Evolutionary conservation across 2,888 invertebrate species (phyloP).

Genomic region (Liopterus haemorrhoidalis): DNA sequence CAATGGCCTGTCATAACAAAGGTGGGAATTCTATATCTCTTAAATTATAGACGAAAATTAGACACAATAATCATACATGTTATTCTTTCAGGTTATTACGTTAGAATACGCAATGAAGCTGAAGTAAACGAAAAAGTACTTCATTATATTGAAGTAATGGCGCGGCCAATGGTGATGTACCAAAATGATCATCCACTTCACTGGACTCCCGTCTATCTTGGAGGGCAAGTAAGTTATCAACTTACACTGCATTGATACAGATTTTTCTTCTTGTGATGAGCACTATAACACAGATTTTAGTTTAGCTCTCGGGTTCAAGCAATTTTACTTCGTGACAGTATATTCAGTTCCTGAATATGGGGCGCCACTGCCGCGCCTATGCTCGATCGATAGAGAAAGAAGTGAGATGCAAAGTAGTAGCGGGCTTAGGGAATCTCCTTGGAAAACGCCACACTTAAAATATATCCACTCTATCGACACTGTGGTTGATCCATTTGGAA

Average conservation of each 20-base stretch:
- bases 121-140: slow-evolving; percentile 90
- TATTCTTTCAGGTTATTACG: slow-evolving; percentile 67
- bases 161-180: slow-evolving; percentile 92
- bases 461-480: too few species aligned
- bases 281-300: too few species aligned
- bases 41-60: neutral
- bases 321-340: too few species aligned
- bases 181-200: slow-evolving; percentile 86
- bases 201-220: slow-evolving; percentile 91
- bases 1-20: slow-evolving; percentile 96
- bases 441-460: too few species aligned
- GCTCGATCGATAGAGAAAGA: too few species aligned
- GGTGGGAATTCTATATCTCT: slow-evolving; percentile 52
- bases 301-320: too few species aligned
- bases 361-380: too few species aligned
- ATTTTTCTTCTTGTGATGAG: neutral
- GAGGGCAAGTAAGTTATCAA: slow-evolving; percentile 65
- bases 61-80: slow-evolving; percentile 1
- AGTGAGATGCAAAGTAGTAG: too few species aligned
- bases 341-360: too few species aligned
- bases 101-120: slow-evolving; percentile 79
- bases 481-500: too few species aligned
- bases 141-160: slow-evolving; percentile 91
- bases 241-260: slow-evolving; percentile 1
- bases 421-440: too few species aligned